phyloP scores from a whole-genome alignment of 2,113 vertebrate genomes.

The Podilymbus podiceps region DNA sequence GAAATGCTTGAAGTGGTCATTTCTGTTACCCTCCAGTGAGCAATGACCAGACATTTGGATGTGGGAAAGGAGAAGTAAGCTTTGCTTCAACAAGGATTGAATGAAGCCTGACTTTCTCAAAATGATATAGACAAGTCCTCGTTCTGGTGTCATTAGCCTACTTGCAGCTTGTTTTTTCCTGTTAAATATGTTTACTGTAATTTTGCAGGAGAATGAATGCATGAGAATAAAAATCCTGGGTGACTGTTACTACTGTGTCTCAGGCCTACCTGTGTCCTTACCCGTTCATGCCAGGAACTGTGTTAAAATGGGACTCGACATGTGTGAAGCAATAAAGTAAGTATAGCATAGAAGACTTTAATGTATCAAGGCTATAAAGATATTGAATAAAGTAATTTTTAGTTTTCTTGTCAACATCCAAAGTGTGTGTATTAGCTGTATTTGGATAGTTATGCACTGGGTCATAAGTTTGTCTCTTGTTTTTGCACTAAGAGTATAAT shows the following conservation, averaged over 20 bases:
- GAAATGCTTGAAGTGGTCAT: not conserved
- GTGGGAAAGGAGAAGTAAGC: not conserved
- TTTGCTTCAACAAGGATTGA: not conserved
- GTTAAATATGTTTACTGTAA: not conserved
- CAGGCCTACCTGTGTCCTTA: constrained; percentile 92
- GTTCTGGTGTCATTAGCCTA: not conserved
- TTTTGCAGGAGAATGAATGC: constrained; percentile 93
- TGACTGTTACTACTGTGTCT: constrained; percentile 98
- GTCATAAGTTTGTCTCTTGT: not conserved
- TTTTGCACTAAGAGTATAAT: not conserved
- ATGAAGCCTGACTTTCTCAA: not conserved
- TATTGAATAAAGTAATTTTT: not conserved
- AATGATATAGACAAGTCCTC: not conserved
- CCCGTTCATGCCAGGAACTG: constrained; percentile 96
- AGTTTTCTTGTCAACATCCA: not conserved
- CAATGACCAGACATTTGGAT: not conserved
- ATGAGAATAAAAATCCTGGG: constrained; percentile 99
- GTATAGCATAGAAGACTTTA: constrained; percentile 47
- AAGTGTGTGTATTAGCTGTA: not conserved
- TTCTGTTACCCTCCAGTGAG: not conserved
- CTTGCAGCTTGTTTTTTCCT: not conserved
- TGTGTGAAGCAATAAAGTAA: constrained; percentile 98
- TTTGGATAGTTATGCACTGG: not conserved
- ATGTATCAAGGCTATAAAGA: not conserved
- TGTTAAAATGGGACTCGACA: constrained; percentile 98